Evolutionary conservation across 2,888 invertebrate genomes (phyloP).

Genomic region (Ferdinandea cuprea): DNA sequence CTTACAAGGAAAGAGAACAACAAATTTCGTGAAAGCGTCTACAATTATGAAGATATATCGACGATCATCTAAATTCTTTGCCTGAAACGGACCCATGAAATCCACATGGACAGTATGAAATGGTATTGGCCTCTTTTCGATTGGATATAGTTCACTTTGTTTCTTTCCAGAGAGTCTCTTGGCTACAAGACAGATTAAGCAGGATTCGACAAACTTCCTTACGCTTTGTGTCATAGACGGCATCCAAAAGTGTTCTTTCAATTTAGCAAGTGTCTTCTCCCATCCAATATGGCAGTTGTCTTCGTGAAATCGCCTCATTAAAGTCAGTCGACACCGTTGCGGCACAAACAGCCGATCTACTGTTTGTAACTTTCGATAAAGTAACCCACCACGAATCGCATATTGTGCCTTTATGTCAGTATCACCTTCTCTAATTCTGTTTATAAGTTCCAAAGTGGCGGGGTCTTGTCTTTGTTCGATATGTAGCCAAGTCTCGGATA

Average conservation of each 20-base stretch:
- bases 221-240: constrained; percentile 14
- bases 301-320: constrained; percentile 6
- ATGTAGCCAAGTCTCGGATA: neutral
- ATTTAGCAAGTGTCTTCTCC: too few species aligned
- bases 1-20: constrained; percentile 57
- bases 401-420: neutral
- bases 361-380: neutral
- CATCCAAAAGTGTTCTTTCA: constrained; percentile 61
- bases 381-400: neutral
- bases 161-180: constrained; percentile 14
- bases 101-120: constrained; percentile 15
- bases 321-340: neutral
- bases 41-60: constrained; percentile 30
- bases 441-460: neutral
- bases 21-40: constrained; percentile 66
- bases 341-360: constrained; percentile 6
- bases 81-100: constrained; percentile 8
- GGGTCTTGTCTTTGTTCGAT: neutral
- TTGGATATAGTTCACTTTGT: constrained; percentile 1
- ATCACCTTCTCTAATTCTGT: neutral
- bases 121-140: constrained; percentile 12
- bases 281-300: constrained; percentile 28
- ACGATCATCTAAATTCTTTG: neutral
- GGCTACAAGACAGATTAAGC: constrained; percentile 16
- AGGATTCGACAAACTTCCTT: constrained; percentile 5